Percentiles rank a stretch among this genome's conserved stretches.
Conservation (phyloP, 2,888 invertebrate species). For the Synergus itoensis region DNA sequence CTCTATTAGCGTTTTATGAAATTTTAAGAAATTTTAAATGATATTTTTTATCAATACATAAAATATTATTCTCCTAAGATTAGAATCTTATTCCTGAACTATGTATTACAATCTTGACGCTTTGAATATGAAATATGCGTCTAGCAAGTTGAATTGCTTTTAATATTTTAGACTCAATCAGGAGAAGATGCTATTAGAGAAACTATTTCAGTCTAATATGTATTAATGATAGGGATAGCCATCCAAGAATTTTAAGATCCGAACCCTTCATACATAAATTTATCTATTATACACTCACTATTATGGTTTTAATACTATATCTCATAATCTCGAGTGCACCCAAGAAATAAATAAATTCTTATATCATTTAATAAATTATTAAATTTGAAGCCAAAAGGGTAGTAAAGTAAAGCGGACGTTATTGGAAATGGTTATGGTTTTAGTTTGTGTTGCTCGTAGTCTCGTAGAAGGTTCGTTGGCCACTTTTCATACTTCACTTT, state of each 20-base stretch:
- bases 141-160: constrained; percentile 73
- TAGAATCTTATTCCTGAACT: neutral
- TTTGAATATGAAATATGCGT: constrained; percentile 48
- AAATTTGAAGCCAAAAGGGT: neutral
- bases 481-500: constrained; percentile 27
- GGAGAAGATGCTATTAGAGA: constrained; percentile 58
- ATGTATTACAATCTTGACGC: constrained; percentile 53
- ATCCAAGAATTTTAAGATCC: neutral
- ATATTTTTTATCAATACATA: neutral
- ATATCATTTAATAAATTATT: neutral
- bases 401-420: neutral
- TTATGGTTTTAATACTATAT: too few relatives aligned
- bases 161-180: constrained; percentile 75
- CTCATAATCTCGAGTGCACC: neutral
- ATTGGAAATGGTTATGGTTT: neutral
- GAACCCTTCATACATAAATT: neutral
- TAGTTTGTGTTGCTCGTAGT: constrained; percentile 22
- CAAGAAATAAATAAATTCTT: neutral
- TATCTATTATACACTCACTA: neutral
- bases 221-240: constrained; percentile 62
- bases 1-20: too few relatives aligned
- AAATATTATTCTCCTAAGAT: neutral
- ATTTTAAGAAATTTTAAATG: too few relatives aligned
- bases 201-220: constrained; percentile 59
- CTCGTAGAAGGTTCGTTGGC: neutral